Evolutionary conservation across 2,797 vertebrate species (phyloP), one percentile per base, ranked within the genome.

Genomic region (Microcaecilia unicolor): DNA sequence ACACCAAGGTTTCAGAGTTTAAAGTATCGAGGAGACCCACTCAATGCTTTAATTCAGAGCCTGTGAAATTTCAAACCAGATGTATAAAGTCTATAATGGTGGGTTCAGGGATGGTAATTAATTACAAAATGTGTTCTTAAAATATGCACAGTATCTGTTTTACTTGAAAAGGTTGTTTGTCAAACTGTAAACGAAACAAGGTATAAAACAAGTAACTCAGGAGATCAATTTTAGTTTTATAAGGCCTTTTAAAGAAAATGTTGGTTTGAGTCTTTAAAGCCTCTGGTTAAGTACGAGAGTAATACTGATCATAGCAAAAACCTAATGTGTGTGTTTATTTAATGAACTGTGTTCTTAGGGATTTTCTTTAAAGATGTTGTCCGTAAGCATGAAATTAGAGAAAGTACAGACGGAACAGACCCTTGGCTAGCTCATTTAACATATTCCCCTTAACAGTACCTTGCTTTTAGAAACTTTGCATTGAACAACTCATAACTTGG

Each of bases 1-100:
- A 41, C 44, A 52, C 46, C 31, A 28, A 34, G 16, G 28, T 55
- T 57, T 46, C 13, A 13, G 44, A 48, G 61, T 47, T 64, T 69
- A 64, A 50, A 50, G 67, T 64, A 57, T 61, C 43, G 48, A 65
- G 52, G 65, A 62, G 69, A 67, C 53, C 48, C 58, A 68, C 71
- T n/a, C n/a, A n/a, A n/a, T 67, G 63, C 45, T 34, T 20, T 58
- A 24, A 65, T 58, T 35, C 43, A 53, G 34, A 52, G 21, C 11
- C 30, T 49, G 31, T 52, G 42, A 58, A 64, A 63, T n/a, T n/a
- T n/a, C n/a, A 30, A 39, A 49, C 53, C 62, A 30, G 35, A 57
- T 65, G 54, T 63, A 41, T 51, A 38, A 56, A 62, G 36, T 55
- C 54, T 61, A 56, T 32, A 50, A 8, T 48, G 31, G 46, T 58